These are phyloP conservation scores for Dinocampus coccinellae DNA, from an alignment of 2,888 invertebrate genomes.

Conservation along the genomic window DNA sequence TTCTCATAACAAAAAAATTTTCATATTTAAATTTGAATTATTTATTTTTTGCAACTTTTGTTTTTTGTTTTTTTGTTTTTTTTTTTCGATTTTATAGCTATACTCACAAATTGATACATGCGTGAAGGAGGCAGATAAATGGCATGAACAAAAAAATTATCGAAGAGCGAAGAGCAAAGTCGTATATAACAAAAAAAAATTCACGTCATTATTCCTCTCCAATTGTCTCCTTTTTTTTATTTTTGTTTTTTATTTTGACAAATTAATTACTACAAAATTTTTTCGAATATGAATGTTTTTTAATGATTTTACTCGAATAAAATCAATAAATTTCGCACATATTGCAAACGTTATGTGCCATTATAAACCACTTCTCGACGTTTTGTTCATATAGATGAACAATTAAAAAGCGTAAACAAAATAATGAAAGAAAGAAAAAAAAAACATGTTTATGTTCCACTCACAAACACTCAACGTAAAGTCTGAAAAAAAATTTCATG, in stretches of 20 bases:
- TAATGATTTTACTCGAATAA: no score
- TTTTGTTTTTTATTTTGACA: neutral
- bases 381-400: neutral
- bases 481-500: no score
- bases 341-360: neutral
- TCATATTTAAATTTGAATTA: neutral
- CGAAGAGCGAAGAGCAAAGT: slow-evolving; percentile 18
- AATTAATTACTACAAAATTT: neutral
- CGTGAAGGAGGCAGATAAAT: neutral
- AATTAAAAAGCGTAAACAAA: neutral
- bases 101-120: slow-evolving; percentile 26
- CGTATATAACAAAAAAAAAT: slow-evolving; percentile 25
- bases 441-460: no score
- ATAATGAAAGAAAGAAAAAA: neutral
- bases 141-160: slow-evolving; percentile 25
- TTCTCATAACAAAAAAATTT: neutral
- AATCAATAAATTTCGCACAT: neutral
- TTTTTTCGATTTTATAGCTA: neutral
- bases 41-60: neutral
- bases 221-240: neutral
- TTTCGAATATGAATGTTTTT: neutral
- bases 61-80: neutral
- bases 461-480: no score
- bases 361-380: neutral
- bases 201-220: slow-evolving; percentile 8